These are phyloP conservation scores for Ephydatia muelleri DNA, from an alignment of 37 sponge, comb jelly and placozoan species.

Conservation along the genomic window DNA sequence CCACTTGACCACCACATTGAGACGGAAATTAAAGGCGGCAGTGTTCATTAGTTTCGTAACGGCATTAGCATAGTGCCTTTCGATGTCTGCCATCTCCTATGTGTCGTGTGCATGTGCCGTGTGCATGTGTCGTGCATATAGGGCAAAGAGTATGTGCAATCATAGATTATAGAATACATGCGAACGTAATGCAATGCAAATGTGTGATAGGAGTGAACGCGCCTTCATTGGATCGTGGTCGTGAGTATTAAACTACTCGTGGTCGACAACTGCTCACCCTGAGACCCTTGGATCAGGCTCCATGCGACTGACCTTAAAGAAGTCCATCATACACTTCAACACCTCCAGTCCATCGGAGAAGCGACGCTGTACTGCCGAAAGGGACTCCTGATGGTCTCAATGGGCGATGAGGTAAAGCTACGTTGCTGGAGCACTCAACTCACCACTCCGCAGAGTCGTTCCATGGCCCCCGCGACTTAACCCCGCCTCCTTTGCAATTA, in stretches of 20 bases:
- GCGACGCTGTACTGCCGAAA: slow-evolving; percentile 49
- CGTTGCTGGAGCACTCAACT: not conserved
- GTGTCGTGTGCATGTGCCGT: too few species aligned
- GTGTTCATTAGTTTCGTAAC: slow-evolving; percentile 60
- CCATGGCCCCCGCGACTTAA: slow-evolving; percentile 22
- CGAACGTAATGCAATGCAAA: not conserved
- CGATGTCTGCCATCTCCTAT: slow-evolving; percentile 72
- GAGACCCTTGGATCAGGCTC: not conserved
- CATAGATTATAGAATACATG: not conserved
- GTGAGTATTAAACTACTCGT: not conserved
- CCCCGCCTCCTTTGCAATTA: not conserved
- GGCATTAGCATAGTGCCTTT: slow-evolving; percentile 58
- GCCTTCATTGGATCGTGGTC: not conserved
- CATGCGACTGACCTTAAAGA: slow-evolving; percentile 63
- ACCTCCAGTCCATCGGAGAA: slow-evolving; percentile 82
- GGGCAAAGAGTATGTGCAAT: not conserved
- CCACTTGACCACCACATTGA: slow-evolving; percentile 73
- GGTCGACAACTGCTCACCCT: not conserved
- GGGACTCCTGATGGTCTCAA: slow-evolving; percentile 49
- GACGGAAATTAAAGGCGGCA: slow-evolving; percentile 72
- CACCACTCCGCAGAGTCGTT: slow-evolving; percentile 47
- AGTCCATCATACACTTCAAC: slow-evolving; percentile 72
- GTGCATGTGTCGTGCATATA: too few species aligned
- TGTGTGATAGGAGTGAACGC: not conserved
- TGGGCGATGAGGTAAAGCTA: not conserved